These are phyloP conservation scores for Coenonympha glycerion DNA, from an alignment of 2,888 invertebrate genomes.

Conservation along the genomic window DNA sequence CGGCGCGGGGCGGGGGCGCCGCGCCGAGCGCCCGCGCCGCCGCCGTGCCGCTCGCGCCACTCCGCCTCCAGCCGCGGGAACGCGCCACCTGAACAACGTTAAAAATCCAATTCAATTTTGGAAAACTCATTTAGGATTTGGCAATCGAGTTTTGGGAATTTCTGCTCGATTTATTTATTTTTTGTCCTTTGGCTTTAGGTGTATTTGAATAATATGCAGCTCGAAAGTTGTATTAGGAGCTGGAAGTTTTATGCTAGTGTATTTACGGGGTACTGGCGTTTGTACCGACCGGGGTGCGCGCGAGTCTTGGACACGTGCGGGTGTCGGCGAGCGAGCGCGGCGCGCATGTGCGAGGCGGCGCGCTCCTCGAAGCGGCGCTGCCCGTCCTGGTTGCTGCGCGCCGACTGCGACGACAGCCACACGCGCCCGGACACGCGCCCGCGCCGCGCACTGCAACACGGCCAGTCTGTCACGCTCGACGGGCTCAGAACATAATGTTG, in stretches of 20 bases:
- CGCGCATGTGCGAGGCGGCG: conserved; percentile 80
- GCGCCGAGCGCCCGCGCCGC: conserved; percentile 77
- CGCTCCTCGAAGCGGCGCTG: conserved; percentile 89
- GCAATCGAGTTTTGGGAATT: no score
- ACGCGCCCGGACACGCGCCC: conserved; percentile 74
- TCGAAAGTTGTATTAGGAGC: no score
- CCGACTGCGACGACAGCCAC: conserved; percentile 85
- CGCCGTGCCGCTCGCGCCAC: conserved; percentile 79
- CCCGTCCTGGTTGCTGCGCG: conserved; percentile 91
- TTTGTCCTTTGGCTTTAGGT: no score
- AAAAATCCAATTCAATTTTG: no score
- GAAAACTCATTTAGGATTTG: no score
- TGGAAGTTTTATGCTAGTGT: no score
- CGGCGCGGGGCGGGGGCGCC: conserved; percentile 27
- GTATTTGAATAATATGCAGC: no score
- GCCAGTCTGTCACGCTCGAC: no score
- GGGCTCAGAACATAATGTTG: no score
- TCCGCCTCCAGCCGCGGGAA: conserved; percentile 85
- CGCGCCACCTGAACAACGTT: conserved; percentile 85
- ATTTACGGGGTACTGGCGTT: not conserved
- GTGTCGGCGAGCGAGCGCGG: conserved; percentile 72
- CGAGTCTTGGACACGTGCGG: conserved; percentile 38
- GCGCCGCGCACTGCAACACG: conserved; percentile 29
- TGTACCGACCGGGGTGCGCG: conserved; percentile 48
- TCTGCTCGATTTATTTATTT: no score